Percentiles rank a stretch among this genome's conserved stretches.
Evolutionary conservation across 2,797 vertebrate species (phyloP).

Genomic region (Acanthiza pusilla): DNA sequence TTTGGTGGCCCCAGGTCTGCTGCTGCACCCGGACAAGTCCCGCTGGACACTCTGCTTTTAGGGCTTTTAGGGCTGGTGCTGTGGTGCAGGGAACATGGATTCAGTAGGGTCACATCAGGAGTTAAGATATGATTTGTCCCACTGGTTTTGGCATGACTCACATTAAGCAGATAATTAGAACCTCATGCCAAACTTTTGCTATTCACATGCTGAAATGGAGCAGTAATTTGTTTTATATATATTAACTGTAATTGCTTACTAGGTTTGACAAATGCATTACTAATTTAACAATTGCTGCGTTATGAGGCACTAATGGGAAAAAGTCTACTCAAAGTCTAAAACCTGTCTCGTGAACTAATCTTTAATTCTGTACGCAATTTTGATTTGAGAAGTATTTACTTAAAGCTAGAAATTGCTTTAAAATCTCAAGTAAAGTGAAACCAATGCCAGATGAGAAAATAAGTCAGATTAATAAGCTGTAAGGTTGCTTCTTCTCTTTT

Average conservation of each 20-base stretch:
- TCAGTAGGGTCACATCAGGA: not conserved
- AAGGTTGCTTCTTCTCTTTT: not conserved
- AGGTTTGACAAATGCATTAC: constrained; percentile 18
- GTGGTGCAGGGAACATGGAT: not conserved
- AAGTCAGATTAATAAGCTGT: not conserved
- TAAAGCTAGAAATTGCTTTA: not conserved
- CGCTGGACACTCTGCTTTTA: not conserved
- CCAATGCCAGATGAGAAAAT: not conserved
- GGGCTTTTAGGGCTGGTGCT: not conserved
- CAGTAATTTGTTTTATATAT: constrained; percentile 5
- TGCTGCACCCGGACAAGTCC: not conserved
- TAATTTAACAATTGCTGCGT: constrained; percentile 4
- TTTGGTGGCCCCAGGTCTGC: not conserved
- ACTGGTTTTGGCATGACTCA: not conserved
- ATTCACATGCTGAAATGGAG: not conserved
- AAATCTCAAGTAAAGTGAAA: not conserved
- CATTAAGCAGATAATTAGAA: constrained; percentile 15
- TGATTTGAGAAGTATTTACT: not conserved
- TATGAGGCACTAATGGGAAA: constrained; percentile 23
- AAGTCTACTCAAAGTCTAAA: not conserved
- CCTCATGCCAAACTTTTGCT: not conserved
- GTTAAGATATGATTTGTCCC: not conserved
- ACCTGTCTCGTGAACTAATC: not conserved
- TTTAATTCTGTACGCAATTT: constrained; percentile 8
- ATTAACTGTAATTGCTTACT: constrained; percentile 22